Conservation (phyloP, 1,140 invertebrate genomes). For the Rhagoletis zephyria region DNA sequence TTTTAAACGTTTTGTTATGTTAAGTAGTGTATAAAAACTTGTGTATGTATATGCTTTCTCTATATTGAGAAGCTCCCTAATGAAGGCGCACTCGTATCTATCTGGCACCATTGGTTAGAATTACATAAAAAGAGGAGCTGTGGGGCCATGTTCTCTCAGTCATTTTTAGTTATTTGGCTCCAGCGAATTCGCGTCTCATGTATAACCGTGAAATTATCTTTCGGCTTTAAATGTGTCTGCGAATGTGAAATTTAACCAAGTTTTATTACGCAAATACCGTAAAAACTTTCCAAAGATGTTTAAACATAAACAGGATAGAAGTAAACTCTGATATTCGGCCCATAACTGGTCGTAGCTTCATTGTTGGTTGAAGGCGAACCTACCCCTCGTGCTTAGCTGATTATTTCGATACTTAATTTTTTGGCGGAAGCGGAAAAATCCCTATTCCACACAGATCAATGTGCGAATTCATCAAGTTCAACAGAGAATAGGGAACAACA, state of each 20-base stretch:
- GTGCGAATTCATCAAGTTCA: constrained; percentile 34
- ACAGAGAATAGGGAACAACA: neutral
- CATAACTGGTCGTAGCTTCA: constrained; percentile 27
- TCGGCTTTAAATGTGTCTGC: constrained; percentile 39
- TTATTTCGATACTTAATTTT: constrained; percentile 19
- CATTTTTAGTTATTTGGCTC: constrained; percentile 48
- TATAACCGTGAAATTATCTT: constrained; percentile 18
- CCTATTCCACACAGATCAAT: constrained; percentile 19
- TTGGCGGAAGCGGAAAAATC: constrained; percentile 48
- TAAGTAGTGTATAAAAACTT: too few relatives aligned
- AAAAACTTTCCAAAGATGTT: constrained; percentile 39
- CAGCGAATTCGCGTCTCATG: constrained; percentile 7
- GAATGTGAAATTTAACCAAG: constrained; percentile 24
- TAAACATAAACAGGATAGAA: constrained; percentile 38
- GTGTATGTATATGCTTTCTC: too few relatives aligned
- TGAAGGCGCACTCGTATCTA: neutral
- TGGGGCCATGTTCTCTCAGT: constrained; percentile 39
- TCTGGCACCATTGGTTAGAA: constrained; percentile 23
- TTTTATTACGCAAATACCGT: constrained; percentile 49
- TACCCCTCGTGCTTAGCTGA: constrained; percentile 28
- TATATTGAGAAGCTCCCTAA: neutral
- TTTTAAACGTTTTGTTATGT: too few relatives aligned
- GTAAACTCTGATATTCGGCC: constrained; percentile 45
- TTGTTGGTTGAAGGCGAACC: constrained; percentile 27
- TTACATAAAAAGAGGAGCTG: constrained; percentile 41